Percentiles rank a stretch among this genome's conserved stretches.
Conservation (phyloP, 2,113 vertebrate genomes). For the Taxidea taxus region DNA sequence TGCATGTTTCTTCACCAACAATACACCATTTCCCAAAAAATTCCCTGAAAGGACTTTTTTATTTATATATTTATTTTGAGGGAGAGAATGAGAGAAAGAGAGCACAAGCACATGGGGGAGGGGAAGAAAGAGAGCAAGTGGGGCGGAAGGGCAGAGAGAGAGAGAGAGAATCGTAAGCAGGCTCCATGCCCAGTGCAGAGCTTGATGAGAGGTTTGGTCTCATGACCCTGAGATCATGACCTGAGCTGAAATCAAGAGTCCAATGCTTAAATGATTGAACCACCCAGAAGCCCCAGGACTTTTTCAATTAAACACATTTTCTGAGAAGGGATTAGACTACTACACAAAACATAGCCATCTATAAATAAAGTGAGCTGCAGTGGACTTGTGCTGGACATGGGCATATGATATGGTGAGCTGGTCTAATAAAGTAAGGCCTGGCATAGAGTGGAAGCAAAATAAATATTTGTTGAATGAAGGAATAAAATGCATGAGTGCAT, state of each 20-base stretch:
- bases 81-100: too few relatives aligned
- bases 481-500: background rate
- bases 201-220: background rate
- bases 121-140: too few relatives aligned
- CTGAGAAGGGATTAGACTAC: background rate
- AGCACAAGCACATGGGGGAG: fast-evolving
- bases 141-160: background rate
- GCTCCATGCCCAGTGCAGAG: background rate
- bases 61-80: background rate
- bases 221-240: background rate
- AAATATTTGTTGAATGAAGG: background rate
- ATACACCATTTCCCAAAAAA: background rate
- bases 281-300: background rate
- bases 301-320: background rate
- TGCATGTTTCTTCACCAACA: background rate
- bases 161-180: background rate
- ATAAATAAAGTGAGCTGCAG: background rate
- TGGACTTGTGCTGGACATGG: background rate
- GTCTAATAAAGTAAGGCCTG: background rate
- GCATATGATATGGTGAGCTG: background rate
- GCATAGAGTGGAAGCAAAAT: background rate
- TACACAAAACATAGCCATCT: background rate
- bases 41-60: background rate
- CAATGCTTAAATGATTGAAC: background rate
- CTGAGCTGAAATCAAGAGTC: background rate